Evolutionary conservation across 2,113 vertebrate species (phyloP).

Genomic region (Mobula birostris): DNA sequence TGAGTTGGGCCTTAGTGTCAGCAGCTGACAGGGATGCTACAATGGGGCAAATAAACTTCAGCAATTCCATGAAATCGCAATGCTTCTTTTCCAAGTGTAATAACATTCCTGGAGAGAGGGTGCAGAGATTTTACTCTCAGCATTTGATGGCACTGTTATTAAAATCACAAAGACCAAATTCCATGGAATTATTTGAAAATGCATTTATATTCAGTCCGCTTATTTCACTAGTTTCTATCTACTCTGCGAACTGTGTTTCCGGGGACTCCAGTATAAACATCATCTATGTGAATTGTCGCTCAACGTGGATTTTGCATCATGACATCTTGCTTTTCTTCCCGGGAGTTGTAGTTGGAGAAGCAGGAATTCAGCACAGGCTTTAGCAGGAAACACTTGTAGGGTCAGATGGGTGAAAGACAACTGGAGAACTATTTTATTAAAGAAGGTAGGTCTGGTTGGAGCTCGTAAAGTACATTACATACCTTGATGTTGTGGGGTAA

Average conservation of each 20-base stretch:
- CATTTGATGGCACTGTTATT: neutral
- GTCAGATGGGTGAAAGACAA: neutral
- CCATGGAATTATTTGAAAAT: neutral
- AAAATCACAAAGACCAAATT: neutral
- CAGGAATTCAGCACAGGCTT: neutral
- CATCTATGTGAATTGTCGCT: neutral
- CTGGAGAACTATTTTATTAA: neutral
- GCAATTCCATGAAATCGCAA: neutral
- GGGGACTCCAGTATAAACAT: neutral
- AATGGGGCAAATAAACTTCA: too few species aligned
- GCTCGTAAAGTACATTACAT: neutral
- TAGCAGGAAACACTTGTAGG: neutral
- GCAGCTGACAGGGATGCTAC: too few species aligned
- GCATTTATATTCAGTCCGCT: neutral
- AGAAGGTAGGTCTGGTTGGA: neutral
- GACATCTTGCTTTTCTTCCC: neutral
- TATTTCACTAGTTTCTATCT: neutral
- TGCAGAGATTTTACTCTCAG: neutral
- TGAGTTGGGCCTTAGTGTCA: neutral
- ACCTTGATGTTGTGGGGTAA: neutral
- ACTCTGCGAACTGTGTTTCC: neutral
- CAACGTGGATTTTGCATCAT: neutral
- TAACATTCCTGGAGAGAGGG: neutral
- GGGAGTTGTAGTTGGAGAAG: neutral
- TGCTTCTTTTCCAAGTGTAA: neutral